phyloP scores from a whole-genome alignment of 2,888 invertebrate genomes.

The Pediacus dermestoides region DNA sequence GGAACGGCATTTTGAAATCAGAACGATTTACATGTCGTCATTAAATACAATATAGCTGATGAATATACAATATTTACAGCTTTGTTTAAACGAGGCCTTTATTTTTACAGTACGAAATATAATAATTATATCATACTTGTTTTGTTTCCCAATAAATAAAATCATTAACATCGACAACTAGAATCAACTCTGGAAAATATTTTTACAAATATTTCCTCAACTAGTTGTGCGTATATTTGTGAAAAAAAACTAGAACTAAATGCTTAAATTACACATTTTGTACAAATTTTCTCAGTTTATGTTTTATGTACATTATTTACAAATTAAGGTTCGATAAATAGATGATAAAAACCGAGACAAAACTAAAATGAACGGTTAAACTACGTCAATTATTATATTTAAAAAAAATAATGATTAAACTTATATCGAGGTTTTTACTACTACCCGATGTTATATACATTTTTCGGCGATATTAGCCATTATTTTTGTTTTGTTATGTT shows the following conservation, averaged over 20 bases:
- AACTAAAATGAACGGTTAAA: slow-evolving; percentile 21
- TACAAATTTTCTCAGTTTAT: slow-evolving; percentile 29
- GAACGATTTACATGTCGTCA: slow-evolving; percentile 11
- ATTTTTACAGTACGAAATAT: slow-evolving; percentile 28
- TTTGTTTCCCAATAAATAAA: slow-evolving; percentile 28
- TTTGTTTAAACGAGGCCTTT: slow-evolving; percentile 24
- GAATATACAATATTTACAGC: slow-evolving; percentile 49
- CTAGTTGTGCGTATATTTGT: slow-evolving; percentile 23
- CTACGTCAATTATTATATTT: slow-evolving; percentile 12
- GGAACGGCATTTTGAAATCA: slow-evolving; percentile 20
- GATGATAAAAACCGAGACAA: slow-evolving; percentile 22
- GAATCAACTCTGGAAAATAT: slow-evolving; percentile 21
- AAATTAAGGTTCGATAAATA: slow-evolving; percentile 31
- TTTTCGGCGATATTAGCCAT: slow-evolving; percentile 46
- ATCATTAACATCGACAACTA: slow-evolving; percentile 31
- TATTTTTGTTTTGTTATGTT: slow-evolving; percentile 20
- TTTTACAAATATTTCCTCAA: slow-evolving; percentile 22
- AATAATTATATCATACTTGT: slow-evolving; percentile 29
- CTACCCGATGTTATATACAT: slow-evolving; percentile 35
- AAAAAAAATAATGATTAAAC: slow-evolving; percentile 17
- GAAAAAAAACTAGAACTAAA: slow-evolving; percentile 29
- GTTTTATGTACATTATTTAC: slow-evolving; percentile 37
- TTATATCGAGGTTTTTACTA: too few relatives aligned
- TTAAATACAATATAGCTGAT: slow-evolving; percentile 36
- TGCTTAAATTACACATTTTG: slow-evolving; percentile 31